phyloP scores from a whole-genome alignment of 2,888 invertebrate species.

The Peribatodes rhomboidaria region DNA sequence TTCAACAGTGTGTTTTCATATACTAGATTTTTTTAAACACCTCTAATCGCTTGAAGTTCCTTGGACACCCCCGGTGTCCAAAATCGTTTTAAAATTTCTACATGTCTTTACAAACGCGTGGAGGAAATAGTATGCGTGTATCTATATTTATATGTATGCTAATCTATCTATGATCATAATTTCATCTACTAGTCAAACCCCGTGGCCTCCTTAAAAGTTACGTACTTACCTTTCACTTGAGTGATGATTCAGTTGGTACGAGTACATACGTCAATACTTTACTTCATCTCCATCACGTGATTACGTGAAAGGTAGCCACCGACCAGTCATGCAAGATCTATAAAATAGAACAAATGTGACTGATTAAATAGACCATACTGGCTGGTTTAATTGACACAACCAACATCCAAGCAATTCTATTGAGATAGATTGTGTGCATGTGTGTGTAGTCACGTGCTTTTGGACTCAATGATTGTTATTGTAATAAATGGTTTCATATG shows the following conservation, averaged over 20 bases:
- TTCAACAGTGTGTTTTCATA: constrained; percentile 9
- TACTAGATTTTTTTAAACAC: background rate
- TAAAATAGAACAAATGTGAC: constrained; percentile 11
- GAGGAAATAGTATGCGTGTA: background rate
- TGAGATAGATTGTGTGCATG: constrained; percentile 11
- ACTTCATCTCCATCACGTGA: constrained; percentile 63
- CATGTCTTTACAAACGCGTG: background rate
- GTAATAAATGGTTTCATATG: constrained; percentile 30
- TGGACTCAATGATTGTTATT: constrained; percentile 49
- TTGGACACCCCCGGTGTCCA: no score
- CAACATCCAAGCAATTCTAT: constrained; percentile 24
- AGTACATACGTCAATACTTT: constrained; percentile 22
- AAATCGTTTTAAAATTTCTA: background rate
- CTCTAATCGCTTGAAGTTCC: no score
- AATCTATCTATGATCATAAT: background rate
- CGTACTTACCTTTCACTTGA: constrained; percentile 50
- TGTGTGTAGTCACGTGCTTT: constrained; percentile 52
- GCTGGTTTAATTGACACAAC: constrained; percentile 44
- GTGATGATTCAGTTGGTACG: constrained; percentile 23
- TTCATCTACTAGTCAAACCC: constrained; percentile 10
- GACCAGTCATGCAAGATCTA: constrained; percentile 22
- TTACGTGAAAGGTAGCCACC: constrained; percentile 60
- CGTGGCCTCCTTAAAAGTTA: constrained; percentile 13
- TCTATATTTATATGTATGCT: background rate
- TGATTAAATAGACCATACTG: constrained; percentile 46